Base-by-base conservation (phyloP, 2,888 invertebrate genomes). In the Argynnis bischoffii region DNA sequence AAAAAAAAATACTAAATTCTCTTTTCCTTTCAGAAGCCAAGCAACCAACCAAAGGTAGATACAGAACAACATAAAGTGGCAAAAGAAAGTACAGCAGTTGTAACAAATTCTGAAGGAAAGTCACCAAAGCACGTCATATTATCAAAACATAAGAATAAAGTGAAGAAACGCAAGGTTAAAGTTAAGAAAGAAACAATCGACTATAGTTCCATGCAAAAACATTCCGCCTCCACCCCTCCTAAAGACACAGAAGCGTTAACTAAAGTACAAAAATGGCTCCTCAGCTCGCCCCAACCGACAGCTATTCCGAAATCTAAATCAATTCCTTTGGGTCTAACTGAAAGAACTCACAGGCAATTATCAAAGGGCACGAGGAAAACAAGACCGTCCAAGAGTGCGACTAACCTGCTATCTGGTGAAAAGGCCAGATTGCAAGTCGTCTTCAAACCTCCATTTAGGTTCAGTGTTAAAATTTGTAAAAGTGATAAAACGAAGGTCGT, bases 401-500 rank as follows among this genome's bases (percentile, higher is more conserved):
- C 95, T 18, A 96, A 96, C 79, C 92, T 96, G 51, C 86, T 94
- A n/a, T 90, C 93, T 55, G 92, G 93, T 66, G 94, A 94, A 77
- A 96, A 96, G 82, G 95, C 97, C 14, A 94, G 96, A 74, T 89
- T 97, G 26, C 97, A 97, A 86, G 97, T 97, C 48, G 96, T 97
- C 35, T 97, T 97, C 84, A 97, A 97, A 82, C 97, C 97, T 63
- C 97, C 97, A 14, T 97, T 97, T 87, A 96, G 96, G 79, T 97
- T 97, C 86, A 97, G 96, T 83, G 94, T 97, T 65, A 96, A 96
- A 81, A 93, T 97, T 72, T 94, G 95, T 69, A 95, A 95, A 79
- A 95, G 95, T 65, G 95, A 95, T 73, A 95, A 95, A 83, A 94
- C 93, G 14, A 94, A 93, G 87, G 94, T 94, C 6, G 93, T 94